Conservation (phyloP, 2,113 vertebrate genomes). For the Gobio gobio region DNA sequence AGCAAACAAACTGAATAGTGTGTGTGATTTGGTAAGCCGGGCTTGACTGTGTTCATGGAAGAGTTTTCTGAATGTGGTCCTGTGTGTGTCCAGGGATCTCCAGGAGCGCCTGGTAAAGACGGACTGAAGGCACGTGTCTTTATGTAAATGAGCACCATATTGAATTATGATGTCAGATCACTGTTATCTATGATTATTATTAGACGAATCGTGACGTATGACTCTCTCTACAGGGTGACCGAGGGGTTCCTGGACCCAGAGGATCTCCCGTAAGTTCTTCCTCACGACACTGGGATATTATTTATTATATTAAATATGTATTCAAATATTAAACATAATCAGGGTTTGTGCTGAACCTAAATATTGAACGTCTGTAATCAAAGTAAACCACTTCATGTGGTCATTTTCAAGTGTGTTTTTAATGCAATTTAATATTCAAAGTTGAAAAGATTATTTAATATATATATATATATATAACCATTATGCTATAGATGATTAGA, state of each 20-base stretch:
- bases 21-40: no score
- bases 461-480: no score
- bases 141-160: background rate
- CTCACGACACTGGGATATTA: no score
- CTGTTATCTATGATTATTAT: background rate
- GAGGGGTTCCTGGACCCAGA: slow-evolving; percentile 73
- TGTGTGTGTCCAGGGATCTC: slow-evolving; percentile 69
- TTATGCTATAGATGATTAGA: no score
- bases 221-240: slow-evolving; percentile 69
- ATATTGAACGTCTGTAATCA: background rate
- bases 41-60: background rate
- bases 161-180: background rate
- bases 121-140: slow-evolving; percentile 70
- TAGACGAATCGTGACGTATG: background rate
- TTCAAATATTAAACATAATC: background rate
- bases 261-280: slow-evolving; percentile 74
- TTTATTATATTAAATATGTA: no score
- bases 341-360: background rate
- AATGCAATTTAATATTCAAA: no score
- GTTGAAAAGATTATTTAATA: no score
- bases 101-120: slow-evolving; percentile 75
- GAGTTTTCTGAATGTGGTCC: background rate
- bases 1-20: no score
- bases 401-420: no score
- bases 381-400: no score